These are phyloP conservation scores for Cotesia glomerata DNA, from an alignment of 1,140 invertebrate genomes.

Conservation along the genomic window DNA sequence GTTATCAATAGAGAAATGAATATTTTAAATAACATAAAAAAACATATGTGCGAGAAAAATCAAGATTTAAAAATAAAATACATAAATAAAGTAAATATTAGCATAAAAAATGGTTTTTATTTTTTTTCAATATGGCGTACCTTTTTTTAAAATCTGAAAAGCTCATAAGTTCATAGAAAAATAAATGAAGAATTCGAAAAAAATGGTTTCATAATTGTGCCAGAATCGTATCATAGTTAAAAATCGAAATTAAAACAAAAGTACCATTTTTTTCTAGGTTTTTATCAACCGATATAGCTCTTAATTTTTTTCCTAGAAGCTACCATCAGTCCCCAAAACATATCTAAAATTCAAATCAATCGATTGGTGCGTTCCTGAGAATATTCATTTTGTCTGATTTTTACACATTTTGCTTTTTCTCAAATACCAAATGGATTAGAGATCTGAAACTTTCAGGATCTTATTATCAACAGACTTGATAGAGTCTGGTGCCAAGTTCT, in stretches of 20 bases:
- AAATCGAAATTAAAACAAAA: slow-evolving; percentile 2
- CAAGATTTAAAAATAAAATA: no score
- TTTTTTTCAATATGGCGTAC: no score
- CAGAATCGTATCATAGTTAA: not conserved
- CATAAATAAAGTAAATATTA: no score
- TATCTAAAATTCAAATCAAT: not conserved
- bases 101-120: no score
- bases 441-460: slow-evolving; percentile 4
- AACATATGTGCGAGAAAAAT: not conserved
- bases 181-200: no score
- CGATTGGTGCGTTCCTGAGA: not conserved
- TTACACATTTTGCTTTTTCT: not conserved
- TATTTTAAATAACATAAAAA: not conserved
- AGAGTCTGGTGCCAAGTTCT: no score
- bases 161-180: no score
- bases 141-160: no score
- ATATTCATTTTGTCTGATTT: not conserved
- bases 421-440: not conserved
- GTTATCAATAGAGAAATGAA: not conserved
- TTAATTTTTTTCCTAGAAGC: not conserved
- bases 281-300: not conserved
- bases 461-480: no score
- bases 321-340: no score
- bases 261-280: not conserved
- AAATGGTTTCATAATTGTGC: not conserved